Evolutionary conservation across 1,140 invertebrate genomes (phyloP), one percentile per base, ranked within the genome.

Genomic region (Apis dorsata): DNA sequence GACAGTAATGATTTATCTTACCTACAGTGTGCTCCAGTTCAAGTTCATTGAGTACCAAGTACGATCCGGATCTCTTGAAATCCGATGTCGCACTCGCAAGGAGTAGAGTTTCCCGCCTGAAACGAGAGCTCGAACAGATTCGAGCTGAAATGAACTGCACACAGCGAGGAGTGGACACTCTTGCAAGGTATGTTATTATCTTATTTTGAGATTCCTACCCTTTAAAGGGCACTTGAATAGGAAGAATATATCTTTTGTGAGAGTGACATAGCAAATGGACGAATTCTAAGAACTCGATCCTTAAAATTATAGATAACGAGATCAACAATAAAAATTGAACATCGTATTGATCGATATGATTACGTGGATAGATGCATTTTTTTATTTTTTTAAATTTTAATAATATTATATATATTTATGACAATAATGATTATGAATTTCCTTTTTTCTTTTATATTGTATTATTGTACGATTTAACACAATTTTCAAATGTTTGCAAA

Each of bases 51-150:
- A 98, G 97, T 91, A 98, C 98, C 59, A 97, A 98, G 90, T 99
- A 98, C 92, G 98, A 99, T 94, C 98, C 98, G 34, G 98, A 99
- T 91, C 94, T 99, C 49, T 94, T 99, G 55, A 98, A 98, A 92
- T 97, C 97, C 55, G 98, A 99, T 93, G 97, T 99, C 53, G 96
- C 97, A 49, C 95, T 98, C 89, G 98, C 98, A 1, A 96, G 97
- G 89, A 97, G 97, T 87, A 94, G 98, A 75, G 98, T 99, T 3
- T 97, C 97, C 34, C 95, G 98, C 86, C 94, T 99, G 21, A 97
- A 98, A 91, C 96, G 97, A 88, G 98, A 99, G 94, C 93, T 99
- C 88, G 96, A 98, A 90, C 98, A 99, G 92, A 98, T 98, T 83
- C 95, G 97, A 88, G 97, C 97, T 17, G 98, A 99, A 93, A 98